Base-by-base conservation (phyloP, 2,797 vertebrate genomes). In the Sciurus carolinensis region DNA sequence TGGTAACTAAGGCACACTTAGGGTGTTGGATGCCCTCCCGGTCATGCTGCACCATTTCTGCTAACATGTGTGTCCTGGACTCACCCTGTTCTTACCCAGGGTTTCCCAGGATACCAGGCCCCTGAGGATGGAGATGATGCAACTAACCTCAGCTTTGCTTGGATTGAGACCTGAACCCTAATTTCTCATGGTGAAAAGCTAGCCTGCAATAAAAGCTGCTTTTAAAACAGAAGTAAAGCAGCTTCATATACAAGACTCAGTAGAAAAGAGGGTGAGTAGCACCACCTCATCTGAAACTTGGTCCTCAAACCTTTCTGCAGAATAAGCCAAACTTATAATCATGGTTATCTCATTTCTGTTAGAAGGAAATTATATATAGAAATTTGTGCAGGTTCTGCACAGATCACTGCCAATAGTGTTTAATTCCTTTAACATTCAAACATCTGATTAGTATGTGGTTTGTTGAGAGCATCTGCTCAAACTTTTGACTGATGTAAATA, bases 1-100 rank as follows among this genome's bases (percentile, higher is more conserved):
- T 98, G 98, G 98, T 98, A 59, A 97, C 97, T 98, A 97, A 98
- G 96, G 77, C 73, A 92, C 97, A 96, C 96, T 95, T 96, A 95
- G 97, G 97, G 96, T 92, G 52, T 90, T 85, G 87, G 77, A 42
- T 91, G 73, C 92, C 71, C 1, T 7, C 83, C 84, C 94, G 71
- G 52, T 79, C 81, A 87, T 0, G 1, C 91, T 76, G 67, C 39
- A 57, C 81, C 54, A 50, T 91, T 80, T 82, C 17, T 92, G 67
- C 76, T 90, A 79, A 94, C 72, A 72, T 12, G 52, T 72, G 72
- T 96, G 95, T 94, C 96, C 80, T 86, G 87, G 77, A 62, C 79
- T 94, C 73, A 95, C 93, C 95, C 94, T 91, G 33, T 80, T 94
- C 83, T 96, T 67, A 82, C 44, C 50, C 47, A 80, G 42, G 50